These are phyloP conservation scores for Caenorhabditis briggsae DNA, from an alignment of 1,140 invertebrate genomes.

Conservation along the genomic window DNA sequence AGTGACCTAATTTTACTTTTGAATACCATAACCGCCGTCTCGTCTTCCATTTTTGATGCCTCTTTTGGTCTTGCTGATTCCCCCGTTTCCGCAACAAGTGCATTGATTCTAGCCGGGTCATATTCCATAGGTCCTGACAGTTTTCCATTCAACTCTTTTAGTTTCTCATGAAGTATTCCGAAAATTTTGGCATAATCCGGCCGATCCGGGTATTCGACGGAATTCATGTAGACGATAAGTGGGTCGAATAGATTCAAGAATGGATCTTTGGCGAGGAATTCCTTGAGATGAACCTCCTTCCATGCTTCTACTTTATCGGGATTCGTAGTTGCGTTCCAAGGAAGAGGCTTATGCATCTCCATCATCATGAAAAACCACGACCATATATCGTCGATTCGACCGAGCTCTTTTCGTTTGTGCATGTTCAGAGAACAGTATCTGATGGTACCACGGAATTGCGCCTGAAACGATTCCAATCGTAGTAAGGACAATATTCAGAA, in stretches of 20 bases:
- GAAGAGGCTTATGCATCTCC: constrained; percentile 36
- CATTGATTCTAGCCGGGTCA: background rate
- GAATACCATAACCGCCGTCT: background rate
- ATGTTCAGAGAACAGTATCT: constrained; percentile 98
- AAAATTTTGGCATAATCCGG: background rate
- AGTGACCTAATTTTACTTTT: background rate
- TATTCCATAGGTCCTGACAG: constrained; percentile 30
- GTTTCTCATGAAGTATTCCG: background rate
- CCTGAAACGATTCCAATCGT: background rate
- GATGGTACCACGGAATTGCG: constrained; percentile 87
- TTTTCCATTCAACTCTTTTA: constrained; percentile 12
- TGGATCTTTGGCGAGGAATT: constrained; percentile 1
- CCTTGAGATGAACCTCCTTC: background rate
- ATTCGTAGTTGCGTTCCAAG: background rate
- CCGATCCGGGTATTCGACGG: background rate
- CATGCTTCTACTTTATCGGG: background rate
- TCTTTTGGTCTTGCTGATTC: background rate
- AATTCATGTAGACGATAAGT: background rate
- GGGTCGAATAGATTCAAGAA: background rate
- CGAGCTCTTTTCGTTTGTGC: constrained; percentile 88
- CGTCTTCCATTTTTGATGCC: background rate
- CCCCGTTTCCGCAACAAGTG: background rate
- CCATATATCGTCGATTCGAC: constrained; percentile 91
- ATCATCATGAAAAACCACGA: constrained; percentile 51
- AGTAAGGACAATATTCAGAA: background rate